Percentiles rank a stretch among this genome's conserved stretches.
phyloP scores from a whole-genome alignment of 2,797 vertebrate genomes.

The Valencia hispanica region DNA sequence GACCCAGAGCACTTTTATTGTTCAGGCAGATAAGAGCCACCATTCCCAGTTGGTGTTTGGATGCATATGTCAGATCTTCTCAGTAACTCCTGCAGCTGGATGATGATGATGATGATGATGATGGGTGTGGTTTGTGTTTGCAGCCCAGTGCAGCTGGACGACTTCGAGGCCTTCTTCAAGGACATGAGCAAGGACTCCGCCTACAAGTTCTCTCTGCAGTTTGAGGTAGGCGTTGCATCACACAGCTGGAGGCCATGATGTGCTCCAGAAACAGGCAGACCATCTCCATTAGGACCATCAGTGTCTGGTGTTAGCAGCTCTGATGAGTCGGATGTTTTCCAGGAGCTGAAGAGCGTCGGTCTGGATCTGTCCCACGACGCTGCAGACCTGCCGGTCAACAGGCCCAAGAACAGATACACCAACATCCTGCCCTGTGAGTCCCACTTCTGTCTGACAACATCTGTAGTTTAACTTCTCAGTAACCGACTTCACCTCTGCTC shows the following conservation, averaged over 20 bases:
- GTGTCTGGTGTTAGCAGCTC: background rate
- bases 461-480: background rate
- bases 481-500: slow-evolving; percentile 7
- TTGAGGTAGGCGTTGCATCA: slow-evolving; percentile 77
- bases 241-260: no score
- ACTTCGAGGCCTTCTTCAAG: slow-evolving; percentile 94
- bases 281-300: no score
- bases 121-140: slow-evolving; percentile 13
- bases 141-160: slow-evolving; percentile 93
- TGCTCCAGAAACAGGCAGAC: background rate
- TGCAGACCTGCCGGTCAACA: slow-evolving; percentile 92
- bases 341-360: slow-evolving; percentile 94
- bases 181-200: slow-evolving; percentile 98
- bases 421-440: slow-evolving; percentile 96
- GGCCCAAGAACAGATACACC: slow-evolving; percentile 98
- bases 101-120: no score
- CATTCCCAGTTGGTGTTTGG: background rate
- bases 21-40: no score
- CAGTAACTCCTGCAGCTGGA: background rate
- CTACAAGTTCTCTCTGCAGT: slow-evolving; percentile 98
- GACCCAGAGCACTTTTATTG: no score
- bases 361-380: slow-evolving; percentile 92
- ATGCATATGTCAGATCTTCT: background rate
- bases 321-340: slow-evolving; percentile 9
- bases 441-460: background rate